A percentile compares a stretch with the other conserved stretches of the same genome.
These are phyloP conservation scores for Altica lythri DNA, from an alignment of 2,888 invertebrate species.

Conservation along the genomic window DNA sequence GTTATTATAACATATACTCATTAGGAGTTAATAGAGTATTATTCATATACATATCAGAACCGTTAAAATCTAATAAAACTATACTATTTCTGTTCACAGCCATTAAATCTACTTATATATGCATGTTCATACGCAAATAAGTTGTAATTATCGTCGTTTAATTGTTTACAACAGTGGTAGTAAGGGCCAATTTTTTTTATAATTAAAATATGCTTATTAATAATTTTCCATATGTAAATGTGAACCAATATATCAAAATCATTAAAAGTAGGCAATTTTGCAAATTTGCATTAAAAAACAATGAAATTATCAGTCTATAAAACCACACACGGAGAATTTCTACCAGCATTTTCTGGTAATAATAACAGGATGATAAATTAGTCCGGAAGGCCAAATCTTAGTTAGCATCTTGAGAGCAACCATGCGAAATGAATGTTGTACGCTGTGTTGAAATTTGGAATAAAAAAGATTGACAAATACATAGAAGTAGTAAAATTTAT, in stretches of 20 bases:
- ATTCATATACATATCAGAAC: no score
- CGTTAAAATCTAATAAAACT: no score
- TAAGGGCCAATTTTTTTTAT: slow-evolving; percentile 2
- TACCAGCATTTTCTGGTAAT: slow-evolving; percentile 3
- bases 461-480: no score
- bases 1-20: no score
- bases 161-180: background rate
- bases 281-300: slow-evolving; percentile 19
- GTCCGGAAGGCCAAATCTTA: slow-evolving; percentile 8
- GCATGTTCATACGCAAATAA: slow-evolving; percentile 8
- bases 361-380: slow-evolving; percentile 10
- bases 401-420: background rate
- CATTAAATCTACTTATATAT: slow-evolving; percentile 6
- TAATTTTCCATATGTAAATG: slow-evolving; percentile 5
- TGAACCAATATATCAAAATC: slow-evolving; percentile 6
- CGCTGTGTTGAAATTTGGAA: no score
- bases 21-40: no score
- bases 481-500: no score
- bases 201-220: slow-evolving; percentile 1
- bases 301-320: slow-evolving; percentile 13
- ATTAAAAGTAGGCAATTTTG: slow-evolving; percentile 13
- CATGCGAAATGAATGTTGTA: no score
- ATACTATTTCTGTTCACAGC: slow-evolving; percentile 5
- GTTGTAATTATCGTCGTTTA: slow-evolving; percentile 2
- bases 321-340: slow-evolving; percentile 14